Conservation (phyloP, 2,888 invertebrate species). For the Nemotelus nigrinus region DNA sequence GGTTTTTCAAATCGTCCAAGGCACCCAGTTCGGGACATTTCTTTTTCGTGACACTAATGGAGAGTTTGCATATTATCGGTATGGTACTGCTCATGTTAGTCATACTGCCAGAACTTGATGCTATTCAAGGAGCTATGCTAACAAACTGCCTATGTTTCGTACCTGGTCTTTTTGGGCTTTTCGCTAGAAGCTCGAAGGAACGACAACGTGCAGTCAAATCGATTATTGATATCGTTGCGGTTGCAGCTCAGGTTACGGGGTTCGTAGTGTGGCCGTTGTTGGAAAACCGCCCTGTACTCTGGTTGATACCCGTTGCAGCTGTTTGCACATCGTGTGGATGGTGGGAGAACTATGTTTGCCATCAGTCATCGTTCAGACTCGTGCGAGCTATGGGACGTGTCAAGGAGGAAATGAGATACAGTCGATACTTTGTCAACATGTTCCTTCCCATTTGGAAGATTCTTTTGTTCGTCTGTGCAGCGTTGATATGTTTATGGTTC, state of each 20-base stretch:
- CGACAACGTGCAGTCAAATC: conserved; percentile 80
- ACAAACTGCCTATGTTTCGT: conserved; percentile 95
- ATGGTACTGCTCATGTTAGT: conserved; percentile 86
- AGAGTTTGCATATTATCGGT: conserved; percentile 89
- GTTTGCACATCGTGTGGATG: conserved; percentile 90
- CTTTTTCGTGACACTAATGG: conserved; percentile 77
- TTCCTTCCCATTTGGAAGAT: conserved; percentile 95
- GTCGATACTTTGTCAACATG: conserved; percentile 89
- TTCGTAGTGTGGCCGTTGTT: conserved; percentile 92
- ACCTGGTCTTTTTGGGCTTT: conserved; percentile 76
- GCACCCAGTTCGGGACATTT: conserved; percentile 69
- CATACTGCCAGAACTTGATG: conserved; percentile 91
- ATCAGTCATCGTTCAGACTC: conserved; percentile 79
- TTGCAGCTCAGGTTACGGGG: conserved; percentile 89
- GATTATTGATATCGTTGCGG: conserved; percentile 84
- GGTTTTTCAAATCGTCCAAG: conserved; percentile 89
- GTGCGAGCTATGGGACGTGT: conserved; percentile 80
- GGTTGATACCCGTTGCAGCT: conserved; percentile 87
- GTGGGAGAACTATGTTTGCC: conserved; percentile 98
- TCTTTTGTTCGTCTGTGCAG: conserved; percentile 77
- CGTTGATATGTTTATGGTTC: conserved; percentile 77
- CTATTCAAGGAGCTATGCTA: conserved; percentile 94
- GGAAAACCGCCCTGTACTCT: conserved; percentile 78
- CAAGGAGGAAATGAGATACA: conserved; percentile 80
- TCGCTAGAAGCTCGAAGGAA: conserved; percentile 85